phyloP scores from a whole-genome alignment of 1,140 invertebrate genomes.

The Leptinotarsa texana region DNA sequence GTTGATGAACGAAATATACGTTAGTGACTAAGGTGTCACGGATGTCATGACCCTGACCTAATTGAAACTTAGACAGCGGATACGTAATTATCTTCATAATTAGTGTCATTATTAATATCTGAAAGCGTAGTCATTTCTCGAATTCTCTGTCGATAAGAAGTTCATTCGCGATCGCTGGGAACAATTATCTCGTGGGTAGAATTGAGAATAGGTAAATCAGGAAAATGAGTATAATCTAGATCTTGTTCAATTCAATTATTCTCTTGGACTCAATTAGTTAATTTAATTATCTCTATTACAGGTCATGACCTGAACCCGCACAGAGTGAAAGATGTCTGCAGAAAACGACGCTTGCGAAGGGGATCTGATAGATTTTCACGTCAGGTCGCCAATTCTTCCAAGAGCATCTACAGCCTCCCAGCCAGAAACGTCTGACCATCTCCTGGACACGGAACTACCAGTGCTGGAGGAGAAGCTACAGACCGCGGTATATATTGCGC shows the following conservation, averaged over 20 bases:
- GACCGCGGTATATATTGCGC: constrained; percentile 28
- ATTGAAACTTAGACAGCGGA: constrained; percentile 1
- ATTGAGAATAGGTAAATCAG: not conserved
- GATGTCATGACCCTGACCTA: constrained; percentile 5
- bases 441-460: constrained; percentile 50
- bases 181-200: not conserved
- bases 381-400: constrained; percentile 43
- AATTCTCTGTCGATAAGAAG: no score
- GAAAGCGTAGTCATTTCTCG: not conserved
- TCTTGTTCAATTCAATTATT: not conserved
- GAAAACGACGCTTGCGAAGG: constrained; percentile 28
- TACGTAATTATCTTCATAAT: not conserved
- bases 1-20: not conserved
- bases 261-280: not conserved
- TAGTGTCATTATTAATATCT: not conserved
- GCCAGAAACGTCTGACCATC: constrained; percentile 40
- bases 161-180: no score
- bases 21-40: not conserved
- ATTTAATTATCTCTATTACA: constrained; percentile 32
- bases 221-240: not conserved
- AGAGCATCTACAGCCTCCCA: constrained; percentile 9
- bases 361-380: constrained; percentile 49
- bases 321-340: constrained; percentile 35
- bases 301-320: constrained; percentile 33
- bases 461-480: constrained; percentile 48